phyloP scores from a whole-genome alignment of 2,113 vertebrate genomes.

The Erpornis zantholeuca region DNA sequence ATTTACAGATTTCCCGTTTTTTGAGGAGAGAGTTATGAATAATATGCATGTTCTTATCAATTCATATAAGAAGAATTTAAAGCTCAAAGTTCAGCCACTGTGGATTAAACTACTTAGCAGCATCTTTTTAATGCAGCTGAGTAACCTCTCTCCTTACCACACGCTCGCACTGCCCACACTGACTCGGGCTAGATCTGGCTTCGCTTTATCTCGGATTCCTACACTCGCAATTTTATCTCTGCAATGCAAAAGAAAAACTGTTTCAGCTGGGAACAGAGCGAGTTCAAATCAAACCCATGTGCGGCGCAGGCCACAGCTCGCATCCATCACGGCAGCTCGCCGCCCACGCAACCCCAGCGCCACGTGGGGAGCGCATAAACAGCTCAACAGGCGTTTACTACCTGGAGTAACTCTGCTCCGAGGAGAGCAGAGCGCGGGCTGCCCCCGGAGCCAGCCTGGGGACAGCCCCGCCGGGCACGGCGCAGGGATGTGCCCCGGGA shows the following conservation, averaged over 20 bases:
- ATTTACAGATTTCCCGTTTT: not conserved
- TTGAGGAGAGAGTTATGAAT: not conserved
- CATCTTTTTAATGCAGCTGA: not conserved
- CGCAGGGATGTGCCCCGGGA: accelerated
- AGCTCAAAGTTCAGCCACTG: constrained; percentile 22
- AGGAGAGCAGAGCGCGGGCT: not conserved
- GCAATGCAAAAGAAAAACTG: not conserved
- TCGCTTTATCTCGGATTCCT: not conserved
- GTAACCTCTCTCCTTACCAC: not conserved
- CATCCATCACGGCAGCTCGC: not conserved
- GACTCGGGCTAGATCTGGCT: not conserved
- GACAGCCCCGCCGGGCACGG: accelerated
- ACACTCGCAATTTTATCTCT: not conserved
- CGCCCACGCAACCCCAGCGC: not conserved
- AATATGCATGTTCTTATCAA: not conserved
- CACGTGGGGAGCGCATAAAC: not conserved
- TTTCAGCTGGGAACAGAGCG: not conserved
- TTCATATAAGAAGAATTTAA: not conserved
- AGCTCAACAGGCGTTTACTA: accelerated
- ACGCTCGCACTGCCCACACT: not conserved
- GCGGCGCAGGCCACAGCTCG: not conserved
- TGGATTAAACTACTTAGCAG: not conserved
- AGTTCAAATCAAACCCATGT: accelerated
- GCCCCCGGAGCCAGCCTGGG: not conserved
- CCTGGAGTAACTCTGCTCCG: not conserved